Percentiles rank a stretch among this genome's conserved stretches.
Evolutionary conservation across 2,797 vertebrate species (phyloP).

Genomic region (Protonibea diacanthus): DNA sequence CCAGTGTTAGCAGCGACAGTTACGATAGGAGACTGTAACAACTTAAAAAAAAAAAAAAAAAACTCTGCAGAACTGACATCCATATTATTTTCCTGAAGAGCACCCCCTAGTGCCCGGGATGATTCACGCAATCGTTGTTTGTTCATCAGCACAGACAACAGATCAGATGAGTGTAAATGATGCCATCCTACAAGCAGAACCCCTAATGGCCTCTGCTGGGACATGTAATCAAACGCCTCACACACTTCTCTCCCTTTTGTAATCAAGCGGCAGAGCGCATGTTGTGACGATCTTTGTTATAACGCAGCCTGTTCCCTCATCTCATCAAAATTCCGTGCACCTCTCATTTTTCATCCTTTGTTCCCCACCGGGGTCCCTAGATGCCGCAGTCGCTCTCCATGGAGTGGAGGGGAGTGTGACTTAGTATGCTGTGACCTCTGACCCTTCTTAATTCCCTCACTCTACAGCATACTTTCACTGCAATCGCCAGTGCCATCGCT

Average conservation of each 20-base stretch:
- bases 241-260: constrained; percentile 78
- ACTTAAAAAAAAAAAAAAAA: constrained; percentile 21
- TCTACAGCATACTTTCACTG: constrained; percentile 32
- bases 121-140: constrained; percentile 46
- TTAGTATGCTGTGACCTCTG: constrained; percentile 69
- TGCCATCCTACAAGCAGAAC: constrained; percentile 71
- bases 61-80: constrained; percentile 35
- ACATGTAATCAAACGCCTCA: constrained; percentile 81
- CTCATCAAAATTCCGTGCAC: constrained; percentile 84
- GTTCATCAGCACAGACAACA: constrained; percentile 67
- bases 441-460: constrained; percentile 57
- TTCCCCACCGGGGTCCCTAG: constrained; percentile 63
- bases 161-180: constrained; percentile 77
- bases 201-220: constrained; percentile 82
- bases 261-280: constrained; percentile 81
- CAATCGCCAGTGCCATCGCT: constrained; percentile 5
- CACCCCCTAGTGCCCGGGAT: constrained; percentile 81
- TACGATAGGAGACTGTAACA: constrained; percentile 34
- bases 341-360: constrained; percentile 81
- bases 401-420: constrained; percentile 68
- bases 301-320: constrained; percentile 75
- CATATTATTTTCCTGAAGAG: constrained; percentile 56
- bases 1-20: not conserved
- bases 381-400: constrained; percentile 73
- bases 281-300: constrained; percentile 83